Conservation (phyloP, 1,140 invertebrate genomes). For the Hormaphis cornu region DNA sequence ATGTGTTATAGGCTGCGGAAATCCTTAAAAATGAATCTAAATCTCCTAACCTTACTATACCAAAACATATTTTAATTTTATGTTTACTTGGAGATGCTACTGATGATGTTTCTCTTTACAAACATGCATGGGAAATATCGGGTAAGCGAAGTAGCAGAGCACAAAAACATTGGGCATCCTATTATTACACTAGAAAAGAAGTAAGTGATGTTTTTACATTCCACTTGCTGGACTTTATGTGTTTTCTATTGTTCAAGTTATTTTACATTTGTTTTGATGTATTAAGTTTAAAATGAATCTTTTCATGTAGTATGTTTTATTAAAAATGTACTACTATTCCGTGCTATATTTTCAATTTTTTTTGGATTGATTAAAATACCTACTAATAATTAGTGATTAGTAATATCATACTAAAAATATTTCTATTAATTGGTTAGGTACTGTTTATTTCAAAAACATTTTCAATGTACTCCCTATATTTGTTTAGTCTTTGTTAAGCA, state of each 20-base stretch:
- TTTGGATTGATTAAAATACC: too few species aligned
- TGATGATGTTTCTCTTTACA: constrained; percentile 57
- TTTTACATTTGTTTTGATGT: too few species aligned
- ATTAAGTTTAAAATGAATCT: too few species aligned
- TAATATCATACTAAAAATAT: too few species aligned
- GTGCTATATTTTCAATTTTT: too few species aligned
- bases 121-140: constrained; percentile 85
- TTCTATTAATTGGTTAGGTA: too few species aligned
- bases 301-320: too few species aligned
- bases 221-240: constrained; percentile 26
- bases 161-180: constrained; percentile 73
- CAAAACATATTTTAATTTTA: constrained; percentile 40
- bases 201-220: constrained; percentile 37
- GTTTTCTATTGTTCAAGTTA: background rate
- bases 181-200: constrained; percentile 60
- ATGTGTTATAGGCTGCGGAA: background rate
- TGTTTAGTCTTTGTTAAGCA: too few species aligned
- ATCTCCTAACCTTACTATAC: background rate
- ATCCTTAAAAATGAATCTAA: constrained; percentile 18
- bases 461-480: too few species aligned
- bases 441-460: too few species aligned
- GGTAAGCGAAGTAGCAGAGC: constrained; percentile 65
- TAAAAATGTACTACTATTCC: too few species aligned
- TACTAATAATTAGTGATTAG: too few species aligned
- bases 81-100: constrained; percentile 82